Evolutionary conservation across 2,113 vertebrate species (phyloP), one percentile per base, ranked within the genome.

Genomic region (Camelus bactrianus): DNA sequence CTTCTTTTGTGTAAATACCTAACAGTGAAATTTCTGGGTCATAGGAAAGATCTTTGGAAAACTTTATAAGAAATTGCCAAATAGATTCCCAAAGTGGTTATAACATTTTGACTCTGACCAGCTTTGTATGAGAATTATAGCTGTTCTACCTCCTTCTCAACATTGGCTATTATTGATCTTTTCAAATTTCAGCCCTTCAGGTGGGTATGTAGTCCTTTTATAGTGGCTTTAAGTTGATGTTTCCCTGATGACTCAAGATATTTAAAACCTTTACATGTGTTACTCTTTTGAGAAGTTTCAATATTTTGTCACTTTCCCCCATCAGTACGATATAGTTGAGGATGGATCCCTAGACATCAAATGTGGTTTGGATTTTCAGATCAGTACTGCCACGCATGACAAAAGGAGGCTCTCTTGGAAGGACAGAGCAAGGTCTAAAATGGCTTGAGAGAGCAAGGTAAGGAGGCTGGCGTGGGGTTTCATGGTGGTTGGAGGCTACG

Each of bases 271-370:
- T n/a, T 48, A 20, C 15, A 13, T 77, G 6, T 70, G 32, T 65
- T 50, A 86, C 56, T 85, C 54, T 86, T 67, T 65, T 30, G 35
- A 60, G 26, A 86, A 52, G 52, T 65, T 14, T 0, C 32, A 65
- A 50, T 64, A 64, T 6, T 64, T 64, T 50, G 19, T 6, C 22
- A 42, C 0, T 6, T 3, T 7, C n/a, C 19, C 52, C 52, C 58
- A 19, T 81, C 28, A 14, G 10, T 16, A 60, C 9, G 28, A 3
- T 15, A n/a, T 46, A 19, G 9, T 24, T 50, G 30, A 87, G 30
- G 12, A 42, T 24, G 11, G 2, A 4, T 3, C 12, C 42, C 14
- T 2, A 52, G 0, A 13, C 14, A 60, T n/a, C 16, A 75, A 9
- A 46, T 79, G 22, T 38, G 30, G 16, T 67, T 80, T 86, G 38